Base-by-base conservation (phyloP, 1,140 invertebrate genomes). In the Hirudo medicinalis region DNA sequence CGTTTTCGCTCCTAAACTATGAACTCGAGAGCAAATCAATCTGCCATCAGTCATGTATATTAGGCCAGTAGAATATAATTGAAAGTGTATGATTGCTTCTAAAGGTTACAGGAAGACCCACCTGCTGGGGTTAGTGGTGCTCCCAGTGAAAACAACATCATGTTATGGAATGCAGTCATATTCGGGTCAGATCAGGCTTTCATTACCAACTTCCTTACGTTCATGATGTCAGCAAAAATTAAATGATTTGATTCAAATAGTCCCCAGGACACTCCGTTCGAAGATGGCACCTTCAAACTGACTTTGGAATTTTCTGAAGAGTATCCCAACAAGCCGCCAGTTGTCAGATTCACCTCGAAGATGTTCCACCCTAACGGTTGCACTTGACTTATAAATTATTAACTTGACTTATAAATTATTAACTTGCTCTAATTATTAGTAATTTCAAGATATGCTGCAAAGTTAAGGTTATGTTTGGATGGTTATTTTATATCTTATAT, bases 291-390 rank as follows among this genome's bases (percentile, higher is more conserved):
- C 60, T 99, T 99, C 83, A 98, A 98, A 86, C 86, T 99, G 80
- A 97, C 93, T 76, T 92, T 99, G 86, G 95, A 98, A 87, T 99
- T 99, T 83, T 97, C 94, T 79, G 96, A 99, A 88, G 95, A 99
- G 86, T 99, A 99, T 85, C 96, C 96, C 73, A 99, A 99, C 85
- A 99, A 98, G 88, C 95, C 96, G 76, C 96, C 96, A 70, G 95
- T 92, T 78, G 96, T 99, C 72, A 87, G 94, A 86, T 99, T 99
- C 86, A 91, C 97, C 73, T 97, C 94, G 72, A 81, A 82, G 78
- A 83, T 83, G 95, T 99, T 99, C 85, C 96, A 99, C 87, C 96
- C 96, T 72, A 99, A 99, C 87, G 81, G 72, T 76, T 67, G 57
- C 73, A 13, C 9, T 49, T 49, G 43, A 13, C 43, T 49, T 11